Percentiles rank a stretch among this genome's conserved stretches.
phyloP scores from a whole-genome alignment of 2,113 vertebrate species.

The Dipodomys merriami region DNA sequence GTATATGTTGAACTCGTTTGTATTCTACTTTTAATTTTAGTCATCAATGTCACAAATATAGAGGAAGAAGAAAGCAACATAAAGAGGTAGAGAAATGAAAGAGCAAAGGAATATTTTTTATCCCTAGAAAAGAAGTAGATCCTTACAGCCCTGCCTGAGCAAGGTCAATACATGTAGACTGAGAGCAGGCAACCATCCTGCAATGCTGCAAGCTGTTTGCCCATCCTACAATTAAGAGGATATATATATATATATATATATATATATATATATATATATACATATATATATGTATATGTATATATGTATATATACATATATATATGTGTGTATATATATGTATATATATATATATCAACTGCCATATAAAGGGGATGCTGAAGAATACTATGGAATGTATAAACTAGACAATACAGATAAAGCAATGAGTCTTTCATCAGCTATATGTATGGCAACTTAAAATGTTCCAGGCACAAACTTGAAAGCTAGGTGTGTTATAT shows the following conservation, averaged over 20 bases:
- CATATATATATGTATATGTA: background rate
- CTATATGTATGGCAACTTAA: background rate
- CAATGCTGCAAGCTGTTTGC: background rate
- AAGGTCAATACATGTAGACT: background rate
- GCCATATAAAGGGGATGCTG: background rate
- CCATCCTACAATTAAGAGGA: background rate
- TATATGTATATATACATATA: background rate
- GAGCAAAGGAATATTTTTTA: background rate
- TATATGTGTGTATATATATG: no score
- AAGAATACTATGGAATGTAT: background rate
- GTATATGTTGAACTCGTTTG: background rate
- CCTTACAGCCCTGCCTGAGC: background rate
- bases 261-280: no score
- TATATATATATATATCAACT: background rate
- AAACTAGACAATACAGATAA: background rate
- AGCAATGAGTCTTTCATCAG: background rate
- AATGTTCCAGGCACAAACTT: background rate
- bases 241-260: no score
- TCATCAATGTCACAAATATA: background rate
- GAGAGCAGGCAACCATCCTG: background rate
- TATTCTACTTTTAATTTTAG: constrained; percentile 13
- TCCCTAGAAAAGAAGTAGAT: background rate
- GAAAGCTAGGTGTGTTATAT: background rate
- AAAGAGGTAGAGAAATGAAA: background rate
- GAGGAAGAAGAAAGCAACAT: background rate